Base-by-base conservation (phyloP, 1,140 invertebrate species). In the Drosophila teissieri region DNA sequence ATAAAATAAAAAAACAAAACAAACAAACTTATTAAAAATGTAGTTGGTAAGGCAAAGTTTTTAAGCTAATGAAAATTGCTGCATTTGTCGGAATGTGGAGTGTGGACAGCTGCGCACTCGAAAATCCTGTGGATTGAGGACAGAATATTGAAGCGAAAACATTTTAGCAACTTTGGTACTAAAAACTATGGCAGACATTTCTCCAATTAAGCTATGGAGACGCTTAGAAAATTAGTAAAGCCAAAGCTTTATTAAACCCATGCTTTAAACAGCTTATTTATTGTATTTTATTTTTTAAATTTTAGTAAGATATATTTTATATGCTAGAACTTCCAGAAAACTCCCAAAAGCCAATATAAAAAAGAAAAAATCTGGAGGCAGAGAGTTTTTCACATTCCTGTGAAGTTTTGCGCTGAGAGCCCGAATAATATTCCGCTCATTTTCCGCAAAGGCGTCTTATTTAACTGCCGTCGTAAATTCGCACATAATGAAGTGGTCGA, bases 1-100 rank as follows among this genome's bases (percentile, higher is more conserved):
- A 19, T 19, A 19, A 19, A 19, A n/a, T n/a, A 19, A 19, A 61
- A 27, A 62, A 67, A 67, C 34, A 67, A 69, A 72, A 83, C 63
- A 78, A 75, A 88, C 58, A 83, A 76, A 88, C 79, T 69, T 79
- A 86, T 88, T 88, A 88, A 86, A 83, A 73, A 86, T 88, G 68
- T 88, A 76, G 83, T 69, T 24, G 55, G 52, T 51, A 62, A 65
- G 57, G 75, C 61, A 86, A 86, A 79, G 74, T 88, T 88, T 88
- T 88, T 75, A 88, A 78, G 78, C 82, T 74, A 83, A 84, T 84
- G 81, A 81, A 86, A 86, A 77, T 78, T 62, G 52, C 57, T 65
- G 37, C 80, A 73, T 56, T 73, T 74, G 55, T 44, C 51, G 49
- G 46, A 64, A 69, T 53, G 19, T 56, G 57, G 52, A 58, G 31